Percentiles rank a stretch among this genome's conserved stretches.
Conservation (phyloP, 2,113 vertebrate species). For the Chaenogobius annularis region DNA sequence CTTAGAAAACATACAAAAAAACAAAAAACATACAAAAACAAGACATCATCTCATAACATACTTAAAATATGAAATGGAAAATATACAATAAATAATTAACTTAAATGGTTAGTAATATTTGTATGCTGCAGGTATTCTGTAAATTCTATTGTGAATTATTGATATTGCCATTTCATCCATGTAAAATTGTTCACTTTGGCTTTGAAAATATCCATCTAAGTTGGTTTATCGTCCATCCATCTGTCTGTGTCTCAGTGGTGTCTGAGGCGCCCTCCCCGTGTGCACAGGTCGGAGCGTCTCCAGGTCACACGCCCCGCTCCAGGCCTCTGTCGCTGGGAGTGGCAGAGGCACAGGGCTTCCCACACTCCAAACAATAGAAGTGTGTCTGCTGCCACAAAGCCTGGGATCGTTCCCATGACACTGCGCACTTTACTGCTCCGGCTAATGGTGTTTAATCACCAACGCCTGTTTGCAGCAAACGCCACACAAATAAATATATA, state of each 20-base stretch:
- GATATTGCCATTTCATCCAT: not conserved
- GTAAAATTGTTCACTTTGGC: not conserved
- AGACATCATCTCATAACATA: too few species aligned
- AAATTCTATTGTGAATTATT: not conserved
- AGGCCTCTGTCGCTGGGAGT: slow-evolving; percentile 64
- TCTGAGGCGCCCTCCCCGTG: slow-evolving; percentile 11
- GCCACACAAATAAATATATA: too few species aligned
- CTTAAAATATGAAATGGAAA: not conserved
- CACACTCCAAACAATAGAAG: slow-evolving; percentile 75
- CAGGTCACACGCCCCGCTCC: slow-evolving; percentile 65
- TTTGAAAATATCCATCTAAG: not conserved
- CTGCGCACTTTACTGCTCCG: slow-evolving; percentile 22
- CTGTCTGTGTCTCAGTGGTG: slow-evolving; percentile 33
- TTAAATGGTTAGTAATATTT: too few species aligned
- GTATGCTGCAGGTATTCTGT: too few species aligned
- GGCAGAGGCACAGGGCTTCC: slow-evolving; percentile 73
- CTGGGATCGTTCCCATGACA: slow-evolving; percentile 23
- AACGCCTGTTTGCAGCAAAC: not conserved
- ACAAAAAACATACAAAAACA: too few species aligned
- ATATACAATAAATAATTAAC: not conserved
- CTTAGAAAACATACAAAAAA: too few species aligned
- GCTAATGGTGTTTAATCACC: not conserved
- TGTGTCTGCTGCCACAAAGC: slow-evolving; percentile 62
- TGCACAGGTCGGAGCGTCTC: slow-evolving; percentile 54
- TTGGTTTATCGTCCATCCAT: slow-evolving; percentile 42